Evolutionary conservation across 2,888 invertebrate genomes (phyloP).

Genomic region (Torymus texanus): DNA sequence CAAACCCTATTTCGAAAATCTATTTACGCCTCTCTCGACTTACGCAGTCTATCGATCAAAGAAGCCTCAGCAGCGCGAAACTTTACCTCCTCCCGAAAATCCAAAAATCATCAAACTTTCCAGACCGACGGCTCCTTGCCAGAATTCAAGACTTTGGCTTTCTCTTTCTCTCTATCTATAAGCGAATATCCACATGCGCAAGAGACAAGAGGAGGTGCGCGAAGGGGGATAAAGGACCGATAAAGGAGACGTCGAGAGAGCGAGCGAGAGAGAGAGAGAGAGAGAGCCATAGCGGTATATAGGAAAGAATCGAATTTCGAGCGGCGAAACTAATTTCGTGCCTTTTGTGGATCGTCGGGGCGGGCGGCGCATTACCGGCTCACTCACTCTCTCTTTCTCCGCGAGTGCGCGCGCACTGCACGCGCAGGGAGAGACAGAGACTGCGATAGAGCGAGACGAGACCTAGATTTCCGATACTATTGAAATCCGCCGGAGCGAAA

Average conservation of each 20-base stretch:
- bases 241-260: constrained; percentile 4
- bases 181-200: not conserved
- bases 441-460: constrained; percentile 57
- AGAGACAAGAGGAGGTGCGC: constrained; percentile 10
- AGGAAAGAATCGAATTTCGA: constrained; percentile 69
- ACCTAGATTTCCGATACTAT: constrained; percentile 72
- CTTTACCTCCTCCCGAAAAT: too few relatives aligned
- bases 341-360: constrained; percentile 66
- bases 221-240: constrained; percentile 3
- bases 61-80: too few relatives aligned
- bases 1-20: too few relatives aligned
- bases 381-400: constrained; percentile 24
- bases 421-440: constrained; percentile 54
- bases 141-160: too few relatives aligned
- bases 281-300: not conserved
- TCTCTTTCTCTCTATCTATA: too few relatives aligned
- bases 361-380: constrained; percentile 57
- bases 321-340: constrained; percentile 71
- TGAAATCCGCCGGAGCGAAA: constrained; percentile 73
- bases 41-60: too few relatives aligned
- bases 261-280: too few relatives aligned
- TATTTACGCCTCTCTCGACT: too few relatives aligned
- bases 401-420: too few relatives aligned
- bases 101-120: too few relatives aligned
- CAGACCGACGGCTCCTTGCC: too few relatives aligned